Percentiles rank a stretch among this genome's conserved stretches.
Conservation (phyloP, 2,888 invertebrate genomes). For the Nephrotoma flavescens region DNA sequence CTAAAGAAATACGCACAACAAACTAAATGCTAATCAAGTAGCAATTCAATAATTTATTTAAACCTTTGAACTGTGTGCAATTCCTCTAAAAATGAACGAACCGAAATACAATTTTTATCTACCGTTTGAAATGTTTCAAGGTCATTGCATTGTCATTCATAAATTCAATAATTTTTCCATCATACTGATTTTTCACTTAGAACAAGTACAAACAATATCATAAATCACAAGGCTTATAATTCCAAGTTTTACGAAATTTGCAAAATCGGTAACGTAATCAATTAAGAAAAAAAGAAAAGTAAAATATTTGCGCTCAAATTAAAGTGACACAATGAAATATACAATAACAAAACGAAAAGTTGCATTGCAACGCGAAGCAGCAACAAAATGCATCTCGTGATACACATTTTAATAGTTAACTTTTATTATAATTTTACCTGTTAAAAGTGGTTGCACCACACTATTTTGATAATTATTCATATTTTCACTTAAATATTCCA, state of each 20-base stretch:
- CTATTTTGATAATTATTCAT: conserved; percentile 26
- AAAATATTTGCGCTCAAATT: background rate
- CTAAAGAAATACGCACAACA: no score
- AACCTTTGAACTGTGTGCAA: no score
- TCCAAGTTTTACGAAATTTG: background rate
- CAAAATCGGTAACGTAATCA: background rate
- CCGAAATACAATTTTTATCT: background rate
- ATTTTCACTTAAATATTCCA: background rate
- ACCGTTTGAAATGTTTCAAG: background rate
- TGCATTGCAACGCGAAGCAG: background rate
- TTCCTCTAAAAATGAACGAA: no score
- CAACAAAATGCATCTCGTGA: background rate
- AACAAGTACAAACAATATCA: background rate
- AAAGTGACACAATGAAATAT: background rate
- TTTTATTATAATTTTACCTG: conserved; percentile 42
- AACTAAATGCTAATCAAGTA: no score
- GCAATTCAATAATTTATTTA: no score
- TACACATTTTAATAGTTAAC: background rate
- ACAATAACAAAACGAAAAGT: background rate
- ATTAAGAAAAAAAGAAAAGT: background rate
- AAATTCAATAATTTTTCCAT: background rate
- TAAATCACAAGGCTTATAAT: background rate
- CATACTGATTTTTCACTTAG: background rate
- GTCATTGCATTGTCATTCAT: background rate
- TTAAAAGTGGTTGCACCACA: conserved; percentile 78